A percentile compares a stretch with the other conserved stretches of the same genome.
These are phyloP conservation scores for Torymus auratus DNA, from an alignment of 2,888 invertebrate genomes.

Conservation along the genomic window DNA sequence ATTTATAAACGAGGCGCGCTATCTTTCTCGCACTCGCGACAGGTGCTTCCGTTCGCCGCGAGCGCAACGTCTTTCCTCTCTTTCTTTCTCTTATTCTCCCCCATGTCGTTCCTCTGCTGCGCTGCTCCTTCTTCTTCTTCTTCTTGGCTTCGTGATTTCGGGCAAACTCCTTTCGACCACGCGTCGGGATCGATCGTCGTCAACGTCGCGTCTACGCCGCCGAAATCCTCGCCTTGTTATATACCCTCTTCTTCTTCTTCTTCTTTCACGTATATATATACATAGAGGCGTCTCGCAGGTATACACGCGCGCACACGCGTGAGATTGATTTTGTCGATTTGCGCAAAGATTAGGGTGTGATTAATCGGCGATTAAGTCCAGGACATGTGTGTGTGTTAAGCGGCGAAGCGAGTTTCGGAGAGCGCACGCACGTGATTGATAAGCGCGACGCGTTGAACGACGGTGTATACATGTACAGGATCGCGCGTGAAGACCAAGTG, in stretches of 20 bases:
- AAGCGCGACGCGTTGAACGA: not conserved
- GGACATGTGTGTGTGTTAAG: slow-evolving; percentile 7
- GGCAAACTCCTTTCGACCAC: slow-evolving; percentile 30
- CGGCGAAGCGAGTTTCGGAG: not conserved
- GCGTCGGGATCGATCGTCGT: slow-evolving; percentile 38
- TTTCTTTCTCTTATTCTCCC: not conserved
- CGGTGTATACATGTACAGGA: too few species aligned
- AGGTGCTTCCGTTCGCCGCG: slow-evolving; percentile 56
- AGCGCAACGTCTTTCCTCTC: not conserved
- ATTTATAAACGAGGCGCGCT: slow-evolving; percentile 71
- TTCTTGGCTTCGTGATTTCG: not conserved
- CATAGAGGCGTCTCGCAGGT: too few species aligned
- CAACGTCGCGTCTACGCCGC: slow-evolving; percentile 39
- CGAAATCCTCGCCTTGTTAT: not conserved
- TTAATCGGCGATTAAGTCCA: slow-evolving; percentile 39
- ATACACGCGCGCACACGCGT: not conserved
- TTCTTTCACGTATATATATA: too few species aligned
- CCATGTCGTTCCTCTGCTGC: too few species aligned
- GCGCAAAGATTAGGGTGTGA: slow-evolving; percentile 36
- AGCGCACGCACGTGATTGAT: slow-evolving; percentile 13
- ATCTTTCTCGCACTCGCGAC: slow-evolving; percentile 30
- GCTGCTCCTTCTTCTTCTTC: not conserved
- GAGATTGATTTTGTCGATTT: slow-evolving; percentile 44
- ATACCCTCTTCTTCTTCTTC: not conserved
- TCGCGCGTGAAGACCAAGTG: too few species aligned